phyloP scores from a whole-genome alignment of 2,888 invertebrate genomes.

The Dasysyrphus tricinctus region DNA sequence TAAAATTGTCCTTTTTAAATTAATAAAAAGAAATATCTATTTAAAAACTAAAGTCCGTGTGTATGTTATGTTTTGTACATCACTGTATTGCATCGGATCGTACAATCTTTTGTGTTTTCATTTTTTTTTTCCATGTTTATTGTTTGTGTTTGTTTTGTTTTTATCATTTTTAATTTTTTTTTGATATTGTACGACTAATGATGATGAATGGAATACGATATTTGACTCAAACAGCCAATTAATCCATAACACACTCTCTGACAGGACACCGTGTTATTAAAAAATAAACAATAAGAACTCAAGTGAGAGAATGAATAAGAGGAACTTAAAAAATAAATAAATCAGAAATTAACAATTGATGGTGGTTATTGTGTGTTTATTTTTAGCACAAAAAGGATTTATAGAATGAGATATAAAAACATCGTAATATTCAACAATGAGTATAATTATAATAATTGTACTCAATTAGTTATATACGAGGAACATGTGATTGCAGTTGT shows the following conservation, averaged over 20 bases:
- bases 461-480: constrained; percentile 21
- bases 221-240: constrained; percentile 66
- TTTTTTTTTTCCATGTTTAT: constrained; percentile 57
- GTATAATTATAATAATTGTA: constrained; percentile 32
- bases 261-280: constrained; percentile 29
- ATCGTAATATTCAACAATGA: constrained; percentile 11
- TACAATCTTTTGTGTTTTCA: constrained; percentile 46
- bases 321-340: not conserved
- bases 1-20: constrained; percentile 41
- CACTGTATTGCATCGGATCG: constrained; percentile 67
- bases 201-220: constrained; percentile 73
- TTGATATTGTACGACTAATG: constrained; percentile 64
- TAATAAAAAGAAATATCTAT: not conserved
- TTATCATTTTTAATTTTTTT: constrained; percentile 34
- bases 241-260: constrained; percentile 63
- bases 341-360: constrained; percentile 30
- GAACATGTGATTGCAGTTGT: constrained; percentile 24
- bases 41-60: constrained; percentile 34
- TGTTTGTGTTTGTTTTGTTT: constrained; percentile 47
- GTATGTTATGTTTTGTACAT: constrained; percentile 57
- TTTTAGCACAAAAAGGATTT: constrained; percentile 57
- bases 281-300: constrained; percentile 5
- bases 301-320: not conserved
- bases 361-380: constrained; percentile 53
- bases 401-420: constrained; percentile 35